Evolutionary conservation across 2,113 vertebrate species (phyloP).

Genomic region (Nesoenas mayeri): DNA sequence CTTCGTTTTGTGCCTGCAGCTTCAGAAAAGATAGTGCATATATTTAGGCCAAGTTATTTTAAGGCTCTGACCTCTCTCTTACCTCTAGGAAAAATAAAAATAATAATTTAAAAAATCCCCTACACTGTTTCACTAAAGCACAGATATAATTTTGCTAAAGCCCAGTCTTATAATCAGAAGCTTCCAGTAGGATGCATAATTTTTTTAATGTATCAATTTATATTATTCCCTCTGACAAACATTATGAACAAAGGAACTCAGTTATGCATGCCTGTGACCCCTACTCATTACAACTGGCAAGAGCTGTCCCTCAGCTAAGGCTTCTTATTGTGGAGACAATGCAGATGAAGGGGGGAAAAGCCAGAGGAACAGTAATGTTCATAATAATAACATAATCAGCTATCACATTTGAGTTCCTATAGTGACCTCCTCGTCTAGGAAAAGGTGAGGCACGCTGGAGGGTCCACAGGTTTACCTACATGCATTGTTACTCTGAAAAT

Average conservation of each 20-base stretch:
- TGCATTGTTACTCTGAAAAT: background rate
- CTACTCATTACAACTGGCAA: background rate
- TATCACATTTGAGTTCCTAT: background rate
- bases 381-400: background rate
- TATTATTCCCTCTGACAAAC: background rate
- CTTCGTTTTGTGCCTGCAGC: background rate
- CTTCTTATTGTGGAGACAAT: background rate
- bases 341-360: background rate
- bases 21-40: background rate
- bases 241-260: background rate
- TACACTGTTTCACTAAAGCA: background rate
- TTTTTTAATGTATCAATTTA: background rate
- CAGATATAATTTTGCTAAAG: background rate
- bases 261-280: background rate
- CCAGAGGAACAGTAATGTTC: background rate
- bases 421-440: background rate
- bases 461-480: background rate
- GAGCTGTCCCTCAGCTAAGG: background rate
- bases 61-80: background rate
- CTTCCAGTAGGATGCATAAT: background rate
- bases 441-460: background rate
- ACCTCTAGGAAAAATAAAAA: background rate
- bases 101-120: background rate
- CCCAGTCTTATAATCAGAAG: background rate
- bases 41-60: background rate